Evolutionary conservation across 23 tunicate species (phyloP).

Genomic region (Botrylloides violaceus): DNA sequence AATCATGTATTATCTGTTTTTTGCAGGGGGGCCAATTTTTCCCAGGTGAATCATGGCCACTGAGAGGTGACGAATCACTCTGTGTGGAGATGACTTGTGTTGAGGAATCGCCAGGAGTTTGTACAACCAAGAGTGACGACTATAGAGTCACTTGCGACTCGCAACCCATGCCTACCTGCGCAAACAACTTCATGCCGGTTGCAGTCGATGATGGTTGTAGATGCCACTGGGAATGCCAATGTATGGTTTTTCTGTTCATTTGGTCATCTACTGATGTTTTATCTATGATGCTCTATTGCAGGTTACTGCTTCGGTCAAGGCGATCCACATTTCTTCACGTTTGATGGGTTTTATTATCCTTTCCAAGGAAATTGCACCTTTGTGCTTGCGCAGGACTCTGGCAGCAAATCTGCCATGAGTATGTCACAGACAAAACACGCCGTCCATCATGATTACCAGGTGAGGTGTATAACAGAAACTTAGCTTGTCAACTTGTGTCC

Average conservation of each 20-base stretch:
- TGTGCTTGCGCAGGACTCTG: conserved; percentile 56
- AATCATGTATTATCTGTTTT: not conserved
- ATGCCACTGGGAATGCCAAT: conserved; percentile 95
- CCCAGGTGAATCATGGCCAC: conserved; percentile 93
- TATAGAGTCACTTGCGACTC: conserved; percentile 31
- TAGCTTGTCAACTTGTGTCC: not conserved
- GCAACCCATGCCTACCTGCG: conserved; percentile 59
- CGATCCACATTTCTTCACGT: conserved; percentile 95
- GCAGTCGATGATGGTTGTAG: conserved; percentile 69
- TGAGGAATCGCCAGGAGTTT: conserved; percentile 46
- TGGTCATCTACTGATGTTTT: not conserved
- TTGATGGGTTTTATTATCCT: conserved; percentile 92
- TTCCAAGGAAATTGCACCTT: conserved; percentile 99
- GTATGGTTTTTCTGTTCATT: conserved; percentile 28
- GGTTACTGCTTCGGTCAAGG: conserved; percentile 99
- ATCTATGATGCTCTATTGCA: conserved; percentile 12
- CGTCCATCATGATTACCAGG: conserved; percentile 46
- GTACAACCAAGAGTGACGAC: conserved; percentile 52
- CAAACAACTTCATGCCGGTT: conserved; percentile 69
- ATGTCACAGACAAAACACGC: not conserved
- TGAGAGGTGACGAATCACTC: conserved; percentile 69
- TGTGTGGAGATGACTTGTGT: conserved; percentile 70
- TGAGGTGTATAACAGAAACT: not conserved
- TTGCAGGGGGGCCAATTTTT: conserved; percentile 35
- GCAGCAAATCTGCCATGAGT: not conserved